phyloP scores from a whole-genome alignment of 1,140 invertebrate genomes.

The Hylaeus anthracinus region DNA sequence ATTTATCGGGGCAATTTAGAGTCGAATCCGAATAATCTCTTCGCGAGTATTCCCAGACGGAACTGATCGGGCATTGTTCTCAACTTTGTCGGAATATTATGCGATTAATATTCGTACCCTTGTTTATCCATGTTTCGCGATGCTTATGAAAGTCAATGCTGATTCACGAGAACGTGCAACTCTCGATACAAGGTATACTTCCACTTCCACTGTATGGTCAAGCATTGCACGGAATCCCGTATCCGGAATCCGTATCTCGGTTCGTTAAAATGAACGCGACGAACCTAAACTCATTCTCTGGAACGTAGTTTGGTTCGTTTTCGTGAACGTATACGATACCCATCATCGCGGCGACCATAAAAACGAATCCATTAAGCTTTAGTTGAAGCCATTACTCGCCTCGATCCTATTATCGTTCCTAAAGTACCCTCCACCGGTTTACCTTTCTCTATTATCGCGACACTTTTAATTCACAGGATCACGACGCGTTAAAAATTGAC shows the following conservation, averaged over 20 bases:
- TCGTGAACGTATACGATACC: not conserved
- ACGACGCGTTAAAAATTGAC: not conserved
- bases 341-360: not conserved
- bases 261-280: not conserved
- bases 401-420: not conserved
- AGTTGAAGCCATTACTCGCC: not conserved
- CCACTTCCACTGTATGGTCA: not conserved
- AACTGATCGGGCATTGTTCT: constrained; percentile 17
- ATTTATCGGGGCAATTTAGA: constrained; percentile 4
- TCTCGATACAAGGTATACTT: not conserved
- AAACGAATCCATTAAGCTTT: constrained; percentile 18
- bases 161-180: too few species aligned
- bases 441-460: not conserved
- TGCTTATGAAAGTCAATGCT: not conserved
- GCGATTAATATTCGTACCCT: not conserved
- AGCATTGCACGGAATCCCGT: not conserved
- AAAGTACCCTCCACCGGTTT: not conserved
- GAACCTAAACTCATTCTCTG: not conserved
- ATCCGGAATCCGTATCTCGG: too few species aligned
- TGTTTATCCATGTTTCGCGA: not conserved
- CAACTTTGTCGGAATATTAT: not conserved
- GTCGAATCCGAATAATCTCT: not conserved
- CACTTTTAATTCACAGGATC: not conserved
- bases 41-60: not conserved
- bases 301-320: not conserved